Conservation (phyloP, 2,113 vertebrate species). For the Pterocles burchelli region DNA sequence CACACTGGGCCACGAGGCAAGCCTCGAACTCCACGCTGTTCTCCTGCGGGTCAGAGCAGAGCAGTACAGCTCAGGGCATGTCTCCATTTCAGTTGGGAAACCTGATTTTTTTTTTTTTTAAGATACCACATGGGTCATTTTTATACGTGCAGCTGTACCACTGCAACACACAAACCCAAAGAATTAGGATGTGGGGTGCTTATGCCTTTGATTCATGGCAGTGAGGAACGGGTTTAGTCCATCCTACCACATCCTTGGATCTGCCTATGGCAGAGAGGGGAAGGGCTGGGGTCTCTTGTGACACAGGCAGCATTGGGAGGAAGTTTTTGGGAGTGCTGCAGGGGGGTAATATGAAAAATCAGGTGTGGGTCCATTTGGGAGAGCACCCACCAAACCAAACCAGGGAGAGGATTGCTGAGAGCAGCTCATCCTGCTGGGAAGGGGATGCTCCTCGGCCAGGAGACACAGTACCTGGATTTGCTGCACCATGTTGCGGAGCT, state of each 20-base stretch:
- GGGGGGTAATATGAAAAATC: neutral
- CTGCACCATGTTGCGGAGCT: conserved; percentile 96
- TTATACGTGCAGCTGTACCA: rapidly evolving
- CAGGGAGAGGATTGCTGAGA: neutral
- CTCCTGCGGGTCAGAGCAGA: conserved; percentile 78
- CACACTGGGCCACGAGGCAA: conserved; percentile 97
- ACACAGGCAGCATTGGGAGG: neutral
- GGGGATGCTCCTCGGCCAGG: neutral
- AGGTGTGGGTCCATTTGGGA: neutral
- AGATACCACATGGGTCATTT: rapidly evolving
- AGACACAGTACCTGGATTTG: conserved; percentile 89
- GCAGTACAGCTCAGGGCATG: rapidly evolving
- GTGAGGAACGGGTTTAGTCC: neutral
- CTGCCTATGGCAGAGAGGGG: rapidly evolving
- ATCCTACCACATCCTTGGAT: neutral
- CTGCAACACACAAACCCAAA: rapidly evolving
- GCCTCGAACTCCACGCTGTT: conserved; percentile 98
- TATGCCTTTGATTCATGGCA: rapidly evolving
- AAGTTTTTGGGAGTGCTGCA: neutral
- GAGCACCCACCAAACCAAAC: neutral
- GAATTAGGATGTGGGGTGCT: rapidly evolving
- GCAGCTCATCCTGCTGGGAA: neutral
- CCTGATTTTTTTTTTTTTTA: neutral
- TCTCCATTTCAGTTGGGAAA: neutral
- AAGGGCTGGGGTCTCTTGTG: neutral